Conservation (phyloP, 2,888 invertebrate species). For the Dicyrtomina minuta region DNA sequence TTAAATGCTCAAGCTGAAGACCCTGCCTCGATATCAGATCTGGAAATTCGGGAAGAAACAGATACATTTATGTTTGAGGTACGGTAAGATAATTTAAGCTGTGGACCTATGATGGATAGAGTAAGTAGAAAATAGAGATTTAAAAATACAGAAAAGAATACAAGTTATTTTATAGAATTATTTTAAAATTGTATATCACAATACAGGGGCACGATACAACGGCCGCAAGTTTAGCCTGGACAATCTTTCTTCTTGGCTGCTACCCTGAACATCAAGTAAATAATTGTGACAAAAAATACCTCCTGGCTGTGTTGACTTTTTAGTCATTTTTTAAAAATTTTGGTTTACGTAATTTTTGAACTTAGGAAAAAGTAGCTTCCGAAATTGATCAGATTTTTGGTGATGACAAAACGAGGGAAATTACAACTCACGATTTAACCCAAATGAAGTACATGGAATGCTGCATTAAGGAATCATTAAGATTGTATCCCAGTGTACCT, state of each 20-base stretch:
- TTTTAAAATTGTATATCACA: background rate
- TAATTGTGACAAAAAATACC: background rate
- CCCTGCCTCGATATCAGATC: constrained; percentile 54
- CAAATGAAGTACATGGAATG: constrained; percentile 57
- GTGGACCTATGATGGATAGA: background rate
- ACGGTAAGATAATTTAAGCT: background rate
- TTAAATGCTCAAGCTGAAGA: constrained; percentile 59
- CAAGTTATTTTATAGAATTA: no score
- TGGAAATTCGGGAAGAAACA: constrained; percentile 57
- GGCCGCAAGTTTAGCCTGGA: constrained; percentile 34
- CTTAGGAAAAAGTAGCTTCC: constrained; percentile 57
- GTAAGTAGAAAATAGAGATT: background rate
- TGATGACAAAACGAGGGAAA: constrained; percentile 55
- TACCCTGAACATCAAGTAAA: constrained; percentile 46
- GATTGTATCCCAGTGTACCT: constrained; percentile 57
- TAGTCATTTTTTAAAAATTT: background rate
- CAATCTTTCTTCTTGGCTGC: constrained; percentile 39
- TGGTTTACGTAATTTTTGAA: background rate
- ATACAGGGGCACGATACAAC: constrained; percentile 44
- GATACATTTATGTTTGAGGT: constrained; percentile 56
- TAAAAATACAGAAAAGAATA: background rate
- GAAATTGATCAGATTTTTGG: constrained; percentile 60
- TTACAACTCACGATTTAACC: constrained; percentile 58
- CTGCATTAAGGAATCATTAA: constrained; percentile 57
- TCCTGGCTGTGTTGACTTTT: background rate